Evolutionary conservation across 2,888 invertebrate genomes (phyloP).

Genomic region (Tenthredo livida): DNA sequence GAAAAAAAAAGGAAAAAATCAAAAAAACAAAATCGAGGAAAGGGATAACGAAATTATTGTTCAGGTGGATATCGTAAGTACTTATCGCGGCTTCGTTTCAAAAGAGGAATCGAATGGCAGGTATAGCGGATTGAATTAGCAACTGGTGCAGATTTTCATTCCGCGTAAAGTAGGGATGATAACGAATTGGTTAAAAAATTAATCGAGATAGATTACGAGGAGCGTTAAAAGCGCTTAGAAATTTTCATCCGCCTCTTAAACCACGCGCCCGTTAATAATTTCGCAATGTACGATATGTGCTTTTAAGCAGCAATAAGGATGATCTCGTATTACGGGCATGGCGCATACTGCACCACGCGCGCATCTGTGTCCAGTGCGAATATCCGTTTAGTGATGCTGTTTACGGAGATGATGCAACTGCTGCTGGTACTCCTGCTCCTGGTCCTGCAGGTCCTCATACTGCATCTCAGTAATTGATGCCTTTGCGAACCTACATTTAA

Average conservation of each 20-base stretch:
- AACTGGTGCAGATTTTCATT: no score
- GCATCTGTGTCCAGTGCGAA: slow-evolving; percentile 38
- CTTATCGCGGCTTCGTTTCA: not conserved
- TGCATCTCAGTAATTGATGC: slow-evolving; percentile 34
- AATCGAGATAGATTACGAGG: not conserved
- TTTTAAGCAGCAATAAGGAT: not conserved
- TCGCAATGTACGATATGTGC: not conserved
- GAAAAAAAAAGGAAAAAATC: not conserved
- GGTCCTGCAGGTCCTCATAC: not conserved
- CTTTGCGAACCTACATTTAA: slow-evolving; percentile 33
- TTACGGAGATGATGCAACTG: slow-evolving; percentile 38
- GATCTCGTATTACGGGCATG: not conserved
- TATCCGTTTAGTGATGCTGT: slow-evolving; percentile 47
- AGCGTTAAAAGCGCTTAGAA: not conserved
- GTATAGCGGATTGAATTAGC: no score
- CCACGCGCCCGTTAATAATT: not conserved
- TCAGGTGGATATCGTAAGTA: not conserved
- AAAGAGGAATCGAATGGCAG: no score
- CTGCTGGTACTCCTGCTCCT: not conserved
- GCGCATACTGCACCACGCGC: not conserved
- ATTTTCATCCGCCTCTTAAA: not conserved
- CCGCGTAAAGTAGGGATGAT: no score
- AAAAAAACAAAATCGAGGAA: not conserved
- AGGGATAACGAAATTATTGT: not conserved
- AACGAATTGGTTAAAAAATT: no score